Base-by-base conservation (phyloP, 2,888 invertebrate species). In the Trachelus tabidus region DNA sequence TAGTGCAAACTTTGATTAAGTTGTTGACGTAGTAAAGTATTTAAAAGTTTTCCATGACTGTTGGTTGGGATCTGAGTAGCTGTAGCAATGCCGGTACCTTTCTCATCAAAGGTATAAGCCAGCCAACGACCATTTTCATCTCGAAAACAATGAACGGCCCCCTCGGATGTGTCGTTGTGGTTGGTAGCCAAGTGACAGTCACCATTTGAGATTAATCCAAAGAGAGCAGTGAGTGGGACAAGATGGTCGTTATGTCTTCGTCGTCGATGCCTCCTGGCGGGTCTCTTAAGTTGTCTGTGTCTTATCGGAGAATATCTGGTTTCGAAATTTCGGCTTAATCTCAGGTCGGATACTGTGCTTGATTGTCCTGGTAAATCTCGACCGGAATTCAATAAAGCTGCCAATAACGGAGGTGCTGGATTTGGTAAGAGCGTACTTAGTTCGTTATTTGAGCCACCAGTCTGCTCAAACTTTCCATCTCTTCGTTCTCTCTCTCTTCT, bases 81-180 rank as follows among this genome's bases (percentile, higher is more conserved):
- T 35, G 93, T 93, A 79, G 93, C 93, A 1, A 92, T 90, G 0
- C 94, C 94, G 1, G 93, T 92, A 83, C 95, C 95, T 84, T 95
- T 95, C 86, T 96, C 96, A 85, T 97, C 96, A 89, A 98, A 97
- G 0, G 97, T 96, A 87, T 96, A 96, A 0, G 97, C 96, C 92
- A 96, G 94, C 96, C 97, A 97, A 86, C 96, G 96, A 71, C 97
- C 97, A 85, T 95, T 94, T 88, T 97, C 97, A 87, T 97, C 97
- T 90, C 96, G 94, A 87, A 97, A 97, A 89, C 95, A 97, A 91
- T 97, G 97, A 69, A 97, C 95, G 1, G 97, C 96, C 15, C 97
- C 97, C 85, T 97, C 96, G 3, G 93, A 94, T 4, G 94, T 92
- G 0, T 97, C 97, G 87, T 97, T 97, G 87, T 97, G 96, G 35